Evolutionary conservation across 2,797 vertebrate genomes (phyloP).

Genomic region (Stomatorhinus walkeri): DNA sequence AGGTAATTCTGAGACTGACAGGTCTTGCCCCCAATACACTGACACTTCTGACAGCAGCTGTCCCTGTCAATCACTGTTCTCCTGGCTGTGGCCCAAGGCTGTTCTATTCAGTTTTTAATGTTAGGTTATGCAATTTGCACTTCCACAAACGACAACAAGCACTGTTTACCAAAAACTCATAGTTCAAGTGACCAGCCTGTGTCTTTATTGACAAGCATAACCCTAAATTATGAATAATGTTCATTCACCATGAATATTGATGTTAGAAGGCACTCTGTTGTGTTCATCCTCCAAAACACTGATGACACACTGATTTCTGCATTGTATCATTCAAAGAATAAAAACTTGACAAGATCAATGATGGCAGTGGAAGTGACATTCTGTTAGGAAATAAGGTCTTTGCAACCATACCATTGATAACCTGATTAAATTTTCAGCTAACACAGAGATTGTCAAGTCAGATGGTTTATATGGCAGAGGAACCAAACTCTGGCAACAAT

Average conservation of each 20-base stretch:
- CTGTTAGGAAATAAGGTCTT: neutral
- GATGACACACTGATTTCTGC: constrained; percentile 9
- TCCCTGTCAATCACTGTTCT: neutral
- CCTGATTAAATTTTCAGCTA: neutral
- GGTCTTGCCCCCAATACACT: neutral
- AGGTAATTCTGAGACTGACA: neutral
- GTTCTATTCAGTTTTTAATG: neutral
- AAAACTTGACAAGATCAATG: constrained; percentile 7
- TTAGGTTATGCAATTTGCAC: neutral
- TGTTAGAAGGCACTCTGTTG: constrained; percentile 20
- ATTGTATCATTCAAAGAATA: constrained; percentile 10
- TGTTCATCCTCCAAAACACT: neutral
- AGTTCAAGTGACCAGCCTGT: neutral
- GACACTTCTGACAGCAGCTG: neutral
- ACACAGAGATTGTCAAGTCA: neutral
- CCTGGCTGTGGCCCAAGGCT: neutral
- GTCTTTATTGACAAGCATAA: neutral
- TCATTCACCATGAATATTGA: constrained; percentile 10
- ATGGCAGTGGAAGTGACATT: constrained; percentile 4
- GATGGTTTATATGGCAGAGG: neutral
- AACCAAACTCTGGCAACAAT: neutral
- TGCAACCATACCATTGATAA: constrained; percentile 5
- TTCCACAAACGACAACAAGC: neutral
- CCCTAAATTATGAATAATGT: neutral
- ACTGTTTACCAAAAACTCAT: neutral